Conservation (phyloP, 2,113 vertebrate genomes). For the Ciconia stormi region DNA sequence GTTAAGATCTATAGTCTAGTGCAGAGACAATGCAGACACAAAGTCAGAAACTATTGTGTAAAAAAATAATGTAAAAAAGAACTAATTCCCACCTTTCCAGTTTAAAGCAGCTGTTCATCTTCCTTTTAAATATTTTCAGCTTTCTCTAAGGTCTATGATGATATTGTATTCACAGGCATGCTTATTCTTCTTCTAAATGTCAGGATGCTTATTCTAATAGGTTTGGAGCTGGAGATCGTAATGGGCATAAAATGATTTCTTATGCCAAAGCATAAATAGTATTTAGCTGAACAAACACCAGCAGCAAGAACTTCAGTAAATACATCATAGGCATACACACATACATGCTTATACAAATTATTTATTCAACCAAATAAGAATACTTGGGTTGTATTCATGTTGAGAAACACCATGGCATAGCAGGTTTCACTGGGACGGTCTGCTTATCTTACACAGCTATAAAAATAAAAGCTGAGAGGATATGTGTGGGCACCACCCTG, state of each 20-base stretch:
- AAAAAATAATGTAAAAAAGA: not conserved
- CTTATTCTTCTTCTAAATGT: not conserved
- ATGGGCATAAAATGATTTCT: not conserved
- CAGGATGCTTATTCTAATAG: not conserved
- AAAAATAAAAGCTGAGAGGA: not conserved
- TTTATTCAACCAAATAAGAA: not conserved
- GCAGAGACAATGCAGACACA: not conserved
- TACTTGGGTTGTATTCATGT: not conserved
- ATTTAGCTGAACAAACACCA: not conserved
- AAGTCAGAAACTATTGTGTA: not conserved
- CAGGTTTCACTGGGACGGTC: not conserved
- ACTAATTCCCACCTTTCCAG: not conserved
- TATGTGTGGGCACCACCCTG: not conserved
- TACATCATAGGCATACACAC: no score
- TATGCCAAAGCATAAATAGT: not conserved
- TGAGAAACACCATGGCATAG: not conserved
- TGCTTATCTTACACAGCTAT: not conserved
- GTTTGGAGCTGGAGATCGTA: not conserved
- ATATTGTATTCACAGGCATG: not conserved
- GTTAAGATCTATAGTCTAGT: not conserved
- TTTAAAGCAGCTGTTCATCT: not conserved
- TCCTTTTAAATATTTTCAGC: not conserved
- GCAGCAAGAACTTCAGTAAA: not conserved
- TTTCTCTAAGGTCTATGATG: not conserved
- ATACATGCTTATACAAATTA: not conserved